A percentile compares a stretch with the other conserved stretches of the same genome.
Evolutionary conservation across 2,797 vertebrate genomes (phyloP).

Genomic region (Gymnoscopelus microlampas): DNA sequence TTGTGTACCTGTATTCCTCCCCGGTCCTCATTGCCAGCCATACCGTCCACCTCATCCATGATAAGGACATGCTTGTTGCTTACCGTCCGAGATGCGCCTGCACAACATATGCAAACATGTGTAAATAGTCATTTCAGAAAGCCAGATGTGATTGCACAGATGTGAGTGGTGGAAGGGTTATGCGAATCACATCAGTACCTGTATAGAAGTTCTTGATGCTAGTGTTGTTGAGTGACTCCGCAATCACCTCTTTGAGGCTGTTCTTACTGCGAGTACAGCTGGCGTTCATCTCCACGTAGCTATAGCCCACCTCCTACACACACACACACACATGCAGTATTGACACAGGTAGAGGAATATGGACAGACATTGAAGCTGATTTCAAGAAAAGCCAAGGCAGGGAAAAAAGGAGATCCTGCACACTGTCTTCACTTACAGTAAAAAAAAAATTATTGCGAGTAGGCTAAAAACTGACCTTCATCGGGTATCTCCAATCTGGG

Average conservation of each 20-base stretch:
- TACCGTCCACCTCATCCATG: conserved; percentile 99
- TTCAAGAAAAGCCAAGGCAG: too few species aligned
- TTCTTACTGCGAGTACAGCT: conserved; percentile 96
- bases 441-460: too few species aligned
- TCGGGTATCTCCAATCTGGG: too few species aligned
- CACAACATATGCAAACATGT: conserved; percentile 13
- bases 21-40: conserved; percentile 97
- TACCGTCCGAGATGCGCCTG: conserved; percentile 86
- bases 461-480: too few species aligned
- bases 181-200: conserved; percentile 71
- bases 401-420: too few species aligned
- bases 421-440: too few species aligned
- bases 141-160: too few species aligned
- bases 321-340: conserved; percentile 17
- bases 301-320: conserved; percentile 91
- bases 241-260: conserved; percentile 90
- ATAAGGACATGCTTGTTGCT: conserved; percentile 90
- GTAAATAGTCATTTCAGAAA: too few species aligned
- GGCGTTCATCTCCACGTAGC: conserved; percentile 96
- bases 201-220: conserved; percentile 94
- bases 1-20: conserved; percentile 93
- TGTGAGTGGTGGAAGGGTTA: too few species aligned
- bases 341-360: too few species aligned
- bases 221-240: conserved; percentile 95
- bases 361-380: too few species aligned